A percentile compares a stretch with the other conserved stretches of the same genome.
Evolutionary conservation across 2,113 vertebrate species (phyloP).

Genomic region (Leptocoma aspasia): DNA sequence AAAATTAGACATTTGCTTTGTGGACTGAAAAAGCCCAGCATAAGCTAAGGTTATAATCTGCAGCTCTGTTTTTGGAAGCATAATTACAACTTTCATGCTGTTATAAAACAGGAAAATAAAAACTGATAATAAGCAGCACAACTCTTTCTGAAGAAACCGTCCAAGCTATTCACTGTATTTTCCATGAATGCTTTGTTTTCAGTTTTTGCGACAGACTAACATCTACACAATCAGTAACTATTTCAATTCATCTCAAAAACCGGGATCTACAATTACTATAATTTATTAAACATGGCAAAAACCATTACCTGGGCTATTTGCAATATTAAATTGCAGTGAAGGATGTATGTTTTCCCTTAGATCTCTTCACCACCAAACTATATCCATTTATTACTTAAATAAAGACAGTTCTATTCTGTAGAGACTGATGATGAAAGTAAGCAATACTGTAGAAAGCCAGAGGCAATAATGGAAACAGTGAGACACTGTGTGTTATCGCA

Average conservation of each 20-base stretch:
- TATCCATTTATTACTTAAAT: conserved; percentile 13
- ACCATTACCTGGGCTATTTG: background rate
- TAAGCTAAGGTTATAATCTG: background rate
- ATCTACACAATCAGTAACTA: background rate
- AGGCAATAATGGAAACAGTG: background rate
- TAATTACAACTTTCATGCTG: conserved; percentile 4
- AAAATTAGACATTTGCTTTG: background rate
- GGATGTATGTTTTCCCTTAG: background rate
- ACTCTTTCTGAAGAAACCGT: background rate
- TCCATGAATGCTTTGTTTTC: background rate
- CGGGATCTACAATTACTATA: background rate
- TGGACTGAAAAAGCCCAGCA: conserved; percentile 5
- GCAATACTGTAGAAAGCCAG: background rate
- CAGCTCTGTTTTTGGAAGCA: conserved; percentile 10
- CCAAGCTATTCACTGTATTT: background rate
- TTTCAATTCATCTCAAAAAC: background rate
- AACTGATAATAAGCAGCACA: background rate
- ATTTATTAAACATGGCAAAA: conserved; percentile 9
- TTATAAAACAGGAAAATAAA: conserved; percentile 23
- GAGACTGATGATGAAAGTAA: conserved; percentile 8
- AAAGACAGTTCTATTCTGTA: background rate
- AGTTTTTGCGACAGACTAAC: background rate
- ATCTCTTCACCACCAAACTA: conserved; percentile 15
- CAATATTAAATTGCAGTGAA: background rate
- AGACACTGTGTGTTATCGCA: background rate